A percentile compares a stretch with the other conserved stretches of the same genome.
Conservation (phyloP, 2,113 vertebrate species). For the Hucho hucho region DNA sequence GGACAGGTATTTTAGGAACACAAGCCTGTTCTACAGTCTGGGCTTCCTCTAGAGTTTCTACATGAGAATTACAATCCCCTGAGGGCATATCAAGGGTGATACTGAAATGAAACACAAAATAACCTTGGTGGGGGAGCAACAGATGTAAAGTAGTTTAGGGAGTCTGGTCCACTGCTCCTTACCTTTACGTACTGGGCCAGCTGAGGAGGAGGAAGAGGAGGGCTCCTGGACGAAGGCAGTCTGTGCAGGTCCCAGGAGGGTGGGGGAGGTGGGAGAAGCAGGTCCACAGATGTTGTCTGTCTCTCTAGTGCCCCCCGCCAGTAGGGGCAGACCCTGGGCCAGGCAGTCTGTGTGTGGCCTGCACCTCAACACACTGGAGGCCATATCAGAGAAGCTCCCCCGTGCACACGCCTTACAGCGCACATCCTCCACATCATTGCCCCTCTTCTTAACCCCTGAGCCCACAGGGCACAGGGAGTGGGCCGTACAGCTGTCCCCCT, state of each 20-base stretch:
- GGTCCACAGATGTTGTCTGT: constrained; percentile 83
- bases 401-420: constrained; percentile 84
- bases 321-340: constrained; percentile 76
- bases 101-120: too few species aligned
- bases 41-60: too few species aligned
- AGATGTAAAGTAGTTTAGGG: not conserved
- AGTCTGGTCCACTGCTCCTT: constrained; percentile 6
- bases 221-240: constrained; percentile 23
- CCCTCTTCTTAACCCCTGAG: constrained; percentile 56
- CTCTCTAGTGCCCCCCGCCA: constrained; percentile 79
- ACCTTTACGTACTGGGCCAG: constrained; percentile 47
- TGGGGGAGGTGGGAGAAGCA: constrained; percentile 46
- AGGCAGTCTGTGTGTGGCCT: constrained; percentile 84
- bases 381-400: constrained; percentile 87
- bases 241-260: constrained; percentile 4
- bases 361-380: constrained; percentile 83
- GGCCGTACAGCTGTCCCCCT: constrained; percentile 69
- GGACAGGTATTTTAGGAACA: not conserved
- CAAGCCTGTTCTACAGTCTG: not conserved
- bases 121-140: too few species aligned
- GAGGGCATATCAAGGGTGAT: too few species aligned
- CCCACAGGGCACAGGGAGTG: constrained; percentile 84
- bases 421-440: constrained; percentile 84
- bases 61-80: too few species aligned
- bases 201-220: constrained; percentile 15